Conservation (phyloP, 2,888 invertebrate species). For the Chromoteleia sp. region DNA sequence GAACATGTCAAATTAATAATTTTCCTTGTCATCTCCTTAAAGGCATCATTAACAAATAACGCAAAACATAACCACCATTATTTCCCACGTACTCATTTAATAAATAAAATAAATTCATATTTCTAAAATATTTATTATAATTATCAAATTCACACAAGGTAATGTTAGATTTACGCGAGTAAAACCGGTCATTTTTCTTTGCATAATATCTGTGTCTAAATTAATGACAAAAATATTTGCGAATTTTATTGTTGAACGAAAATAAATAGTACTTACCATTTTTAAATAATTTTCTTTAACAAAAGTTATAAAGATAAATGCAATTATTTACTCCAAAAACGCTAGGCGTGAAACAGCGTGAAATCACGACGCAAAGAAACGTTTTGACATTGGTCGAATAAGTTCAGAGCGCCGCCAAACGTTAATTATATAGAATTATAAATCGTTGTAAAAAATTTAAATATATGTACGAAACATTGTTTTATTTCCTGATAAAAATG, state of each 20-base stretch:
- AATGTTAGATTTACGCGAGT: neutral
- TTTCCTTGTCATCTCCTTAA: neutral
- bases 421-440: too few relatives aligned
- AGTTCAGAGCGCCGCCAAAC: neutral
- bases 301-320: slow-evolving; percentile 2
- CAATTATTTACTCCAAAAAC: neutral
- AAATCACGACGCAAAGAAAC: too few relatives aligned
- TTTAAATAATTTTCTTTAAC: slow-evolving; percentile 8
- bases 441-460: too few relatives aligned
- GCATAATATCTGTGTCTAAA: too few relatives aligned
- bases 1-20: neutral
- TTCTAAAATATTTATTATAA: neutral
- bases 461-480: too few relatives aligned
- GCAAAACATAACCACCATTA: neutral
- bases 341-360: neutral
- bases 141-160: neutral
- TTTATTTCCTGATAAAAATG: too few relatives aligned
- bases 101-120: neutral
- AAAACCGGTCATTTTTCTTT: neutral
- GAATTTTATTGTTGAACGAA: neutral
- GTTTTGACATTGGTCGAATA: neutral
- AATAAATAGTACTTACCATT: slow-evolving; percentile 19
- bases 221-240: neutral
- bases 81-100: neutral
- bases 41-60: neutral